Evolutionary conservation across 30 jellyfish, hydroid and myxozoan genomes (phyloP).

Genomic region (Turritopsis rubra): DNA sequence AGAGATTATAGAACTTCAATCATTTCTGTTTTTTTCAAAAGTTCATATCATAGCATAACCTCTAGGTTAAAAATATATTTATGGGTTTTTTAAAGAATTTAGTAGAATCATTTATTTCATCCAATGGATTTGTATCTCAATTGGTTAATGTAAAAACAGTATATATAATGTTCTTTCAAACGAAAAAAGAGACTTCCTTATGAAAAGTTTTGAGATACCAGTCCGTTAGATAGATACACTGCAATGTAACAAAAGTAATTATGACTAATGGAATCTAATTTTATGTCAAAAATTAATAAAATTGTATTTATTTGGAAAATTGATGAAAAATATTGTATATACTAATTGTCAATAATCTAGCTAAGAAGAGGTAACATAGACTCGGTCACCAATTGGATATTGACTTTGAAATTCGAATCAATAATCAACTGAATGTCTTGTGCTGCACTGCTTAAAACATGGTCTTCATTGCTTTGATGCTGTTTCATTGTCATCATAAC

Average conservation of each 20-base stretch:
- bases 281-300: not conserved
- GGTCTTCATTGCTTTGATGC: not conserved
- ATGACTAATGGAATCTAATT: not conserved
- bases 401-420: not conserved
- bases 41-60: too few species aligned
- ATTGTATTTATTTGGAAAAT: not conserved
- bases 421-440: not conserved
- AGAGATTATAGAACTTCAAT: too few species aligned
- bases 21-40: too few species aligned
- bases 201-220: not conserved
- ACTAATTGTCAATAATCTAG: not conserved
- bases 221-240: not conserved
- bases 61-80: not conserved
- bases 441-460: not conserved
- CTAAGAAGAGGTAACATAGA: not conserved
- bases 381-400: not conserved
- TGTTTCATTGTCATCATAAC: not conserved
- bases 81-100: not conserved
- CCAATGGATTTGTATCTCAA: not conserved
- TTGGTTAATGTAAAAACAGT: not conserved
- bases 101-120: not conserved
- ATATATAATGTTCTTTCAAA: not conserved
- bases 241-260: not conserved
- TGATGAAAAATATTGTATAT: not conserved
- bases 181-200: not conserved